Conservation (phyloP, 2,113 vertebrate species). For the Craseonycteris thonglongyai region DNA sequence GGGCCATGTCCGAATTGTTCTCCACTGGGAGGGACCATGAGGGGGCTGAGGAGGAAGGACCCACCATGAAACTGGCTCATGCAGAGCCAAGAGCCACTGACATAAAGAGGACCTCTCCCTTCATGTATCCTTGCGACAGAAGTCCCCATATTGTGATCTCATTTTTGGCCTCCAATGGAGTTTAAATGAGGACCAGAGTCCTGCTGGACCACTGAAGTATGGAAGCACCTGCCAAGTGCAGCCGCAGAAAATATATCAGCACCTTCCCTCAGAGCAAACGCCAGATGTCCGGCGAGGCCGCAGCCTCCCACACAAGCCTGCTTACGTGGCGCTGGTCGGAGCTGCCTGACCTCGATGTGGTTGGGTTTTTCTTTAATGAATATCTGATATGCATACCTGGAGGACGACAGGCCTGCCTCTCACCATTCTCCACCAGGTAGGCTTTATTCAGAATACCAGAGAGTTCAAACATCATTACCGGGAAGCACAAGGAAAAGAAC, state of each 20-base stretch:
- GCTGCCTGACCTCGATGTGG: accelerated
- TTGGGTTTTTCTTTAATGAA: background rate
- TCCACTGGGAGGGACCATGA: background rate
- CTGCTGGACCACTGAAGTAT: background rate
- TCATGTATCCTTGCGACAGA: background rate
- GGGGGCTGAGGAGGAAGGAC: background rate
- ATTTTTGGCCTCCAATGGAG: background rate
- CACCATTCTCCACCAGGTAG: background rate
- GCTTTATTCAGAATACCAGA: background rate
- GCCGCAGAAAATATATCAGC: background rate
- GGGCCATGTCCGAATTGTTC: background rate
- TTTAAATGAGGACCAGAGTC: background rate
- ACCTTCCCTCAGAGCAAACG: background rate
- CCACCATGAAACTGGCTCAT: background rate
- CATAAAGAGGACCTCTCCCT: background rate
- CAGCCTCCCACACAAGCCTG: background rate
- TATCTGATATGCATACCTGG: background rate
- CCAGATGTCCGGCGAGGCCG: background rate
- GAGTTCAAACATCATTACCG: background rate
- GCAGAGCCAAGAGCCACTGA: background rate
- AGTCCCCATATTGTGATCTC: background rate
- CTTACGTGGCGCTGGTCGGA: background rate
- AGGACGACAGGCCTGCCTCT: background rate
- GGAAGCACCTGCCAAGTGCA: background rate
- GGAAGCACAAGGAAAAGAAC: background rate